Evolutionary conservation across 1,140 invertebrate genomes (phyloP), one percentile per base, ranked within the genome.

Genomic region (Temnothorax curvispinosus): DNA sequence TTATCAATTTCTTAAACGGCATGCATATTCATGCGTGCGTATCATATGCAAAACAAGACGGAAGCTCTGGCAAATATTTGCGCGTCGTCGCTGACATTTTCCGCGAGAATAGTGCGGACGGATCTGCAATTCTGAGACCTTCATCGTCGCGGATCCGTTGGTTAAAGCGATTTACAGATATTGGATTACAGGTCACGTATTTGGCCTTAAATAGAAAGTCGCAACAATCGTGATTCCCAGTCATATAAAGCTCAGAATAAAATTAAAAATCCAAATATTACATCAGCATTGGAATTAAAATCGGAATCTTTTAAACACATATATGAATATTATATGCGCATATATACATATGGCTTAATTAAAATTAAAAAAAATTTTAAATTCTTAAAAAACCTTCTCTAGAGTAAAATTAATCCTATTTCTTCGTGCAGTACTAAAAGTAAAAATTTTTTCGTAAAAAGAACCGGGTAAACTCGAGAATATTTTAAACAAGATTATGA

Each of bases 1-100:
- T 81, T 87, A 75, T 74, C 75, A 87, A 75, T 88, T 88, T 87
- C 87, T 88, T 86, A 86, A 88, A 87, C 15, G 85, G 8, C 87
- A 67, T 88, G 41, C 75, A 88, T 88, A 88, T 88, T 88, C 75
- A 88, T 87, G 52, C 60, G 44, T 64, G 69, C 38, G 78, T 75
- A 84, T 84, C 80, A 84, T 84, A 75, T 84, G 80, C 80, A 75
- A 84, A 84, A 84, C 69, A 84, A 62, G 69, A 60, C 9, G 69
- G 41, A 8, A 75, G 80, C 80, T 60, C 6, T 5, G 54, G 54
- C 69, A 84, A 84, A 84, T 75, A 75, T 84, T 84, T 84, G 80
- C 69, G 27, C 27, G 27, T 60, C 54, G 41, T 44, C 80, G 32
- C 18, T 6, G 80, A 84, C 80, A 84, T 75, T 84, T 84, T 84